Evolutionary conservation across 2,888 invertebrate genomes (phyloP).

Genomic region (Sphaeridia pumilis): DNA sequence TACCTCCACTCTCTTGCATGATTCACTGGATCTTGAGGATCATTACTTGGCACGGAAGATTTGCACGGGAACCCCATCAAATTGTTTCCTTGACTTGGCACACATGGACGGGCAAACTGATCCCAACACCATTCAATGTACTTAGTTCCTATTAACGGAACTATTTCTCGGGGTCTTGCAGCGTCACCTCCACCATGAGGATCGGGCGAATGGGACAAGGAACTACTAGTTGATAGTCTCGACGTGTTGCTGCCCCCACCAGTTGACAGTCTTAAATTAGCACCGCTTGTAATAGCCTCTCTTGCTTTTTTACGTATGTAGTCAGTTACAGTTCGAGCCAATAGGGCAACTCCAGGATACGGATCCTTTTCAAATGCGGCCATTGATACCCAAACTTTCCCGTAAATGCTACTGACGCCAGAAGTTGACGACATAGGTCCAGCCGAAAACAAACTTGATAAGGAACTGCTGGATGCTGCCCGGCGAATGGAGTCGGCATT

Average conservation of each 20-base stretch:
- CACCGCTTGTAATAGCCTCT: slow-evolving; percentile 11
- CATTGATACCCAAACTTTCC: slow-evolving; percentile 77
- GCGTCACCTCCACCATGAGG: slow-evolving; percentile 9
- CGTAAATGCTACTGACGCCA: slow-evolving; percentile 63
- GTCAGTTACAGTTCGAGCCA: slow-evolving; percentile 66
- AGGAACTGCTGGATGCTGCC: slow-evolving; percentile 58
- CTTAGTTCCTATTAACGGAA: slow-evolving; percentile 31
- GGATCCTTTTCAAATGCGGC: slow-evolving; percentile 72
- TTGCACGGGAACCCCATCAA: slow-evolving; percentile 13
- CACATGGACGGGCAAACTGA: slow-evolving; percentile 28
- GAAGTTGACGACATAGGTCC: slow-evolving; percentile 26
- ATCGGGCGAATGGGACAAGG: slow-evolving; percentile 11
- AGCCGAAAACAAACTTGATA: slow-evolving; percentile 46
- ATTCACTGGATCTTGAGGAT: slow-evolving; percentile 40
- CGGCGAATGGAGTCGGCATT: slow-evolving; percentile 44
- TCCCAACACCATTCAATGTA: slow-evolving; percentile 36
- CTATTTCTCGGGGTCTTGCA: slow-evolving; percentile 20
- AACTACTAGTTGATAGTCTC: background rate
- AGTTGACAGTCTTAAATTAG: background rate
- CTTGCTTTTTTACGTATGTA: slow-evolving; percentile 46
- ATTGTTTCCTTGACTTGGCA: slow-evolving; percentile 16
- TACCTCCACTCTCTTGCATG: slow-evolving; percentile 62
- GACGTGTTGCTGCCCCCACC: background rate
- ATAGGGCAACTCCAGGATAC: slow-evolving; percentile 63
- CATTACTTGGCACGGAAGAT: slow-evolving; percentile 1